A percentile compares a stretch with the other conserved stretches of the same genome.
Conservation (phyloP, 92 coral and sea anemone genomes). For the Galaxea fascicularis region DNA sequence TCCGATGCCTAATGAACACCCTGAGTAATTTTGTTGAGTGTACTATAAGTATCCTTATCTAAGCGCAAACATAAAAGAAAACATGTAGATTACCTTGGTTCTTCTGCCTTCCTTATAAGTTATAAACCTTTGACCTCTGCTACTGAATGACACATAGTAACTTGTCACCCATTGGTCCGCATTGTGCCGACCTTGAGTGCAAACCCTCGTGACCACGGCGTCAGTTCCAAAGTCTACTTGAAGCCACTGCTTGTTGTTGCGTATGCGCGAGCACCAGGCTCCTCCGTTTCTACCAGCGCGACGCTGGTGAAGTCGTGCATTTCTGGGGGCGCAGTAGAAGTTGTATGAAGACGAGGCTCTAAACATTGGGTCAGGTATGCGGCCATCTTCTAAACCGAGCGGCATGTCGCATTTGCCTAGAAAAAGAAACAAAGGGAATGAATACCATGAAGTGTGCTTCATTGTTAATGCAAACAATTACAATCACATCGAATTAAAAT, state of each 20-base stretch:
- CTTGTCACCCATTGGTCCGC: constrained; percentile 85
- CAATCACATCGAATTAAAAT: neutral
- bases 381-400: constrained; percentile 83
- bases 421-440: neutral
- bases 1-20: too few relatives aligned
- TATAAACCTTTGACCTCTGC: constrained; percentile 68
- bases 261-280: constrained; percentile 72
- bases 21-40: too few relatives aligned
- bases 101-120: constrained; percentile 69
- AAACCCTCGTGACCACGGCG: constrained; percentile 63
- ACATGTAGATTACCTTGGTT: constrained; percentile 65
- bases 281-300: constrained; percentile 70
- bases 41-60: too few relatives aligned
- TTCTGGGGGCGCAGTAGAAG: constrained; percentile 72
- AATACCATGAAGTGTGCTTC: neutral
- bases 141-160: constrained; percentile 77
- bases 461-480: neutral
- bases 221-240: constrained; percentile 81
- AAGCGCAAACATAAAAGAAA: neutral
- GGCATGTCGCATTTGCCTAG: constrained; percentile 90
- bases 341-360: constrained; percentile 77
- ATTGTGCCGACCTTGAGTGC: constrained; percentile 86
- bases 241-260: constrained; percentile 81
- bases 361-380: constrained; percentile 68
- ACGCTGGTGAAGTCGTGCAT: constrained; percentile 78